Percentiles rank a stretch among this genome's conserved stretches.
Evolutionary conservation across 2,888 invertebrate species (phyloP).

Genomic region (Cephus nigrinus): DNA sequence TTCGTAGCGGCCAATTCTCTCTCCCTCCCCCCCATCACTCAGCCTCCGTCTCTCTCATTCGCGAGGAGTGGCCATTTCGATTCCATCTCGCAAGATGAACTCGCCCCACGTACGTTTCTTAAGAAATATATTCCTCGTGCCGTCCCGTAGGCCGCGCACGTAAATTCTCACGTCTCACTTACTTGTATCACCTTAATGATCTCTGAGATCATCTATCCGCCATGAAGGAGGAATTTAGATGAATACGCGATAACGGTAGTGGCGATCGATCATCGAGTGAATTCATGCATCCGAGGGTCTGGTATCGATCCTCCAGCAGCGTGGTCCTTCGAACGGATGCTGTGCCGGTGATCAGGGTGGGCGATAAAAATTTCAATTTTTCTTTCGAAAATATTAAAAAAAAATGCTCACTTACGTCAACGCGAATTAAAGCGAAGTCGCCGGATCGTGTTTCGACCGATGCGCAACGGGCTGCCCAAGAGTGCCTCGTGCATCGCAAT

Average conservation of each 20-base stretch:
- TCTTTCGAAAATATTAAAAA: background rate
- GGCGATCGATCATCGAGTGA: background rate
- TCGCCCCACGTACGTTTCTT: background rate
- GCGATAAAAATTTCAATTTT: background rate
- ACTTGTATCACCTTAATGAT: background rate
- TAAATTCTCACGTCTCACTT: background rate
- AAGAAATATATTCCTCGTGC: background rate
- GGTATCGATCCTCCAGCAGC: no score
- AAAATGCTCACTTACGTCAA: background rate
- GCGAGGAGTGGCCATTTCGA: background rate
- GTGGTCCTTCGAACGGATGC: background rate
- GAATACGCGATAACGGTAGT: background rate
- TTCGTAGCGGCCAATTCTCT: slow-evolving; percentile 20
- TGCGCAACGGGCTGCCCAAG: slow-evolving; percentile 33
- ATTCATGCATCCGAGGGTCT: background rate
- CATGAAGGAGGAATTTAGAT: background rate
- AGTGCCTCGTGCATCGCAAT: slow-evolving; percentile 48
- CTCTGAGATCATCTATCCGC: background rate
- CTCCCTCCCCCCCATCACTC: background rate
- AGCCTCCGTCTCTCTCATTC: background rate
- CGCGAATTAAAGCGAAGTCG: background rate
- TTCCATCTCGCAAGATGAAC: background rate
- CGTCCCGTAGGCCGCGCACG: background rate
- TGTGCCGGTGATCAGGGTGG: background rate
- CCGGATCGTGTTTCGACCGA: slow-evolving; percentile 38